Conservation (phyloP, 2,888 invertebrate species). For the Pachliopta kotzebuea region DNA sequence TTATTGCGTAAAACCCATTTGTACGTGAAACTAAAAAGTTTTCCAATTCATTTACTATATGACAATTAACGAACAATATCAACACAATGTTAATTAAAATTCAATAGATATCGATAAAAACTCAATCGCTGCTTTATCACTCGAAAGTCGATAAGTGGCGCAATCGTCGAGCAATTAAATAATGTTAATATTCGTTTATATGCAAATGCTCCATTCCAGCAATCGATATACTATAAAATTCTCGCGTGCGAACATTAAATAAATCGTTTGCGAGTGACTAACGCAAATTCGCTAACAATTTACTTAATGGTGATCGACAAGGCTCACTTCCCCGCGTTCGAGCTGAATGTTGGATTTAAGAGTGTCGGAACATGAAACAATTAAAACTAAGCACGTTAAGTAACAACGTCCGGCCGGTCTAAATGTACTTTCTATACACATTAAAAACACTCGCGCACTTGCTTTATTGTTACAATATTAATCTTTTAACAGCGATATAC, state of each 20-base stretch:
- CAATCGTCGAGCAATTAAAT: constrained; percentile 52
- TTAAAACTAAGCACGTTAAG: constrained; percentile 19
- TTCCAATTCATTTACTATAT: constrained; percentile 13
- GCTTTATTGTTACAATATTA: not conserved
- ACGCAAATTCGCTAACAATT: constrained; percentile 57
- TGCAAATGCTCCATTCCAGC: constrained; percentile 57
- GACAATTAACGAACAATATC: constrained; percentile 23
- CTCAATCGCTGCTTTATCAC: constrained; percentile 46
- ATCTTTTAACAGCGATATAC: too few species aligned
- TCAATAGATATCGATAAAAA: constrained; percentile 33
- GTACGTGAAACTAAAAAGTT: constrained; percentile 9
- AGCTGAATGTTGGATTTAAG: constrained; percentile 36
- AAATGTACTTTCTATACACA: constrained; percentile 16
- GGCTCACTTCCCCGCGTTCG: constrained; percentile 51
- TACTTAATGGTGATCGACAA: constrained; percentile 59
- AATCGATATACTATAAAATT: constrained; percentile 53
- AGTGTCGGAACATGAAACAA: constrained; percentile 27
- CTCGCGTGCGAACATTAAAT: constrained; percentile 70
- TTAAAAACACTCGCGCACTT: not conserved
- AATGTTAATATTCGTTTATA: constrained; percentile 50
- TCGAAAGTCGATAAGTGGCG: constrained; percentile 47
- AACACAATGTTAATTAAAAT: constrained; percentile 39
- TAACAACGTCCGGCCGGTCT: constrained; percentile 15
- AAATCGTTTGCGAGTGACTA: constrained; percentile 59
- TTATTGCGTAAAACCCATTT: not conserved